Evolutionary conservation across 2,797 vertebrate species (phyloP).

Genomic region (Notolabrus celidotus): DNA sequence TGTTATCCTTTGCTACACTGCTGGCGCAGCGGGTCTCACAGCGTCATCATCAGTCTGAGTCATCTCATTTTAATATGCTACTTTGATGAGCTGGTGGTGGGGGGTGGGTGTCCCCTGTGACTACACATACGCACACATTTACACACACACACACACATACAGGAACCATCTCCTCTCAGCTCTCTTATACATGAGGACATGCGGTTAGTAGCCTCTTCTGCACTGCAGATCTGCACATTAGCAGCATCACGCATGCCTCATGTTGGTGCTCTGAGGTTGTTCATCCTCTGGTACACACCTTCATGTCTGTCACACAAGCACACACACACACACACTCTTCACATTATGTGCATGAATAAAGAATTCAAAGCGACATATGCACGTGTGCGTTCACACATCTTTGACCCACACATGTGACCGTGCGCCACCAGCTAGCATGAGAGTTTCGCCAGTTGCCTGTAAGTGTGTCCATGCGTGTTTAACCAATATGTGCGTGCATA

Average conservation of each 20-base stretch:
- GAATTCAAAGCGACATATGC: conserved; percentile 45
- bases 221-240: conserved; percentile 37
- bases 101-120: conserved; percentile 50
- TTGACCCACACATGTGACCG: conserved; percentile 65
- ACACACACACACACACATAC: conserved; percentile 11
- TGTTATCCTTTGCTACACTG: conserved; percentile 49
- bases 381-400: conserved; percentile 52
- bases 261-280: conserved; percentile 1
- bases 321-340: not conserved
- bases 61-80: conserved; percentile 78
- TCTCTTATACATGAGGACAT: conserved; percentile 22
- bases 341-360: conserved; percentile 26
- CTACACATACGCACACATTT: conserved; percentile 11
- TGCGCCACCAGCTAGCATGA: conserved; percentile 59
- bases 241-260: conserved; percentile 20
- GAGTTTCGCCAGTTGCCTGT: conserved; percentile 42
- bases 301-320: conserved; percentile 9
- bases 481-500: conserved; percentile 17
- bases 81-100: conserved; percentile 72
- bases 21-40: conserved; percentile 67
- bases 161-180: conserved; percentile 3
- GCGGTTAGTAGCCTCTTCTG: conserved; percentile 37
- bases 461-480: conserved; percentile 45
- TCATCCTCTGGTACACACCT: not conserved
- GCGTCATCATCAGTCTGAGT: conserved; percentile 75